Base-by-base conservation (phyloP, 2,113 vertebrate genomes). In the Seriola dumerili region DNA sequence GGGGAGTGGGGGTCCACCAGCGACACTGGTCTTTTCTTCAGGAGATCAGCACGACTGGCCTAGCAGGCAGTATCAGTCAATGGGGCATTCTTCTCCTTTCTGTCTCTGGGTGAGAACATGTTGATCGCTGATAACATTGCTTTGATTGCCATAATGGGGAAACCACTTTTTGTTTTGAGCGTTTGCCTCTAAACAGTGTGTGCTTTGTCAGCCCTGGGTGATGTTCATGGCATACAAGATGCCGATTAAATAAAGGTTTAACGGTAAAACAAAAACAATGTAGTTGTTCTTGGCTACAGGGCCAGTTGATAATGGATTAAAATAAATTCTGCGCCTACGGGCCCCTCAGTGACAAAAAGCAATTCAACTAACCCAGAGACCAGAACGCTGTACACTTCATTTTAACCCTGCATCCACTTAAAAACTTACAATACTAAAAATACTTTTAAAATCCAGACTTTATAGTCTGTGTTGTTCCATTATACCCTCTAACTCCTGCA, bases 21-120 rank as follows among this genome's bases (percentile, higher is more conserved):
- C 79, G 83, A 92, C 92, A 93, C 90, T 92, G 85, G 91, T 79
- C 89, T 93, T 94, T 94, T 93, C 93, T 94, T 93, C 79, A 69
- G 85, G 81, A 92, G 91, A 91, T 92, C 91, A 85, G 89, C 73
- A 52, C 81, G 64, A 83, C 80, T 44, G 52, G 87, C 85, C 88
- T 80, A 32, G 90, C 87, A 78, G 87, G 88, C 89, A 81, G 83
- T 76, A 91, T 93, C 91, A 91, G 90, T 94, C 92, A 94, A 94
- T 93, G 92, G 89, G 82, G 85, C 93, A 91, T 94, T 94, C 92
- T 94, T 93, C 90, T 93, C 72, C 72, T 54, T 85, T 74, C 75
- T 84, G 84, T 91, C 89, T 88, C 88, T 50, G 79, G 89, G 92
- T 94, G 93, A 92, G 92, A 94, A 93, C 87, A 91, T 80, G 90